Percentiles rank a stretch among this genome's conserved stretches.
Evolutionary conservation across 2,797 vertebrate genomes (phyloP).

Genomic region (Adrianichthys oophorus): DNA sequence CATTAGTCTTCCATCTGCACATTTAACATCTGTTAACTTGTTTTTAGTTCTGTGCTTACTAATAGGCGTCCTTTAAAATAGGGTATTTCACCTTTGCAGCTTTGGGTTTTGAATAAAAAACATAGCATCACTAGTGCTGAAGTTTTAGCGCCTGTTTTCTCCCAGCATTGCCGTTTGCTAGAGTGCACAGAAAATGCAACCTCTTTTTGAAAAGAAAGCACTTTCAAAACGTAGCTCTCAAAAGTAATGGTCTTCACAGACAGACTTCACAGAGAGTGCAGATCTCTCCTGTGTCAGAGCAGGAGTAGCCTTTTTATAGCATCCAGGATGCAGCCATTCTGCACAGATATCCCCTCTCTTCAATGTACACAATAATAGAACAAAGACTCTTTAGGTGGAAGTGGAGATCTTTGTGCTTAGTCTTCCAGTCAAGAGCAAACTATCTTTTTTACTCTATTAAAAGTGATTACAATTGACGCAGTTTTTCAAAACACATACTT

Average conservation of each 20-base stretch:
- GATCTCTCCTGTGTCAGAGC: conserved; percentile 38
- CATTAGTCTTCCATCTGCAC: not conserved
- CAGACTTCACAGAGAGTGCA: conserved; percentile 46
- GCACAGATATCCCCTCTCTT: conserved; percentile 54
- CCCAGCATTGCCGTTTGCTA: conserved; percentile 9
- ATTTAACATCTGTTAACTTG: conserved; percentile 6
- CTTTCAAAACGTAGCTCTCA: conserved; percentile 49
- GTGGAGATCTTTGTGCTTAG: conserved; percentile 39
- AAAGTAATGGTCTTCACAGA: conserved; percentile 36
- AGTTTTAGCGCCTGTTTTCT: conserved; percentile 12
- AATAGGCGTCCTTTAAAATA: conserved; percentile 1
- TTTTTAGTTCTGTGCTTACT: conserved; percentile 8
- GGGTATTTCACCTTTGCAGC: conserved; percentile 12
- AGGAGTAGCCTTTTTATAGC: conserved; percentile 67
- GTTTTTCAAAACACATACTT: no score
- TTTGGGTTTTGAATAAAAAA: conserved; percentile 1
- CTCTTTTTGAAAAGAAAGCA: conserved; percentile 40
- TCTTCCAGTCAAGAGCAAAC: conserved; percentile 39
- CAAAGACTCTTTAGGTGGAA: conserved; percentile 62
- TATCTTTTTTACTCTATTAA: conserved; percentile 8
- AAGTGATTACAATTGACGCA: no score
- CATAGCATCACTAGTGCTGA: conserved; percentile 22
- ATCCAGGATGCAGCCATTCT: conserved; percentile 60
- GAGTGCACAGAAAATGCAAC: conserved; percentile 21
- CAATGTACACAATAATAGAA: conserved; percentile 65